phyloP scores from a whole-genome alignment of 2,888 invertebrate genomes.

The Netelia inedita region DNA sequence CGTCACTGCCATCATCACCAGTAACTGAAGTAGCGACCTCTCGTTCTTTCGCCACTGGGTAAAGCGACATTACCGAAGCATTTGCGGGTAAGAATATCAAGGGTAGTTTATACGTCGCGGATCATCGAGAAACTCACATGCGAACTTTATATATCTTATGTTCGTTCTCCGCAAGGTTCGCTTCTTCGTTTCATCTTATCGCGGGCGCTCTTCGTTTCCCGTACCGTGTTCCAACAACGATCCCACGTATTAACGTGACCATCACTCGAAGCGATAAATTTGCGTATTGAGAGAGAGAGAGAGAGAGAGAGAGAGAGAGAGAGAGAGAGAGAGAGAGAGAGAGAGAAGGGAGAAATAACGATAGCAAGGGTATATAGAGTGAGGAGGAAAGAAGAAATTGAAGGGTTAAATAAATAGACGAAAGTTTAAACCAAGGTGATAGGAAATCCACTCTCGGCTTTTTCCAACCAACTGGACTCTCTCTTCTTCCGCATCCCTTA shows the following conservation, averaged over 20 bases:
- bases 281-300: constrained; percentile 59
- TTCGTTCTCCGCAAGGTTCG: constrained; percentile 20
- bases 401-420: too few relatives aligned
- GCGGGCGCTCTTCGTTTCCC: constrained; percentile 3
- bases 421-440: too few relatives aligned
- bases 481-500: background rate
- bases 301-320: background rate
- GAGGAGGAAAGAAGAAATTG: constrained; percentile 28
- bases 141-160: constrained; percentile 51
- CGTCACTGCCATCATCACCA: constrained; percentile 26
- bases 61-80: constrained; percentile 1
- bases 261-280: constrained; percentile 65
- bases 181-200: constrained; percentile 23
- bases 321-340: constrained; percentile 3
- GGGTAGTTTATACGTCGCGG: constrained; percentile 23
- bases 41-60: constrained; percentile 49
- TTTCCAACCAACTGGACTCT: background rate
- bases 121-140: constrained; percentile 37
- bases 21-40: constrained; percentile 49
- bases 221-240: constrained; percentile 43
- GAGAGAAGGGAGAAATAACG: background rate
- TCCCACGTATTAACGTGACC: constrained; percentile 45
- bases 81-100: constrained; percentile 4
- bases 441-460: background rate
- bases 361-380: too few relatives aligned